Evolutionary conservation across 2,888 invertebrate genomes (phyloP).

Genomic region (Lumbricus terrestris): DNA sequence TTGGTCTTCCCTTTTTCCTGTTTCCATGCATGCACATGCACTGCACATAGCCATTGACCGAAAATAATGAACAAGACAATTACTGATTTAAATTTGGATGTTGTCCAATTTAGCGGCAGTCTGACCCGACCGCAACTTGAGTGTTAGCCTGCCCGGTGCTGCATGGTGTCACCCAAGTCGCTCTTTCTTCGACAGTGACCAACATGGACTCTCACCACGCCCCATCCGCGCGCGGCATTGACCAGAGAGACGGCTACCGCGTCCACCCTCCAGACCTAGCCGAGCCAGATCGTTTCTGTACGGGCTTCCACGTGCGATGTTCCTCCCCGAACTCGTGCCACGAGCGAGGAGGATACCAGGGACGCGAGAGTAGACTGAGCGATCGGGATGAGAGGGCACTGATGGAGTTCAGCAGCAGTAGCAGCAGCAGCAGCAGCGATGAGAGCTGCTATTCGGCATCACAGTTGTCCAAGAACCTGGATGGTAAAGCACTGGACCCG

Average conservation of each 20-base stretch:
- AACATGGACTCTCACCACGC: neutral
- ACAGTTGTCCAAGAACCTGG: neutral
- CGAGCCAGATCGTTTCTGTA: neutral
- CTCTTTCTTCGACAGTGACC: neutral
- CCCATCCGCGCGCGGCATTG: neutral
- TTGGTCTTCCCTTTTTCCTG: no score
- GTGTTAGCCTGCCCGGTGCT: neutral
- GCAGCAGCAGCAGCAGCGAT: constrained; percentile 14
- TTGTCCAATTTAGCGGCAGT: neutral
- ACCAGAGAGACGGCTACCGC: neutral
- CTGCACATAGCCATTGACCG: no score
- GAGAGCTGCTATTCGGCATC: neutral
- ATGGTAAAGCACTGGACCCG: neutral
- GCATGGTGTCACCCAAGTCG: neutral
- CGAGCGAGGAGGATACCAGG: constrained; percentile 3
- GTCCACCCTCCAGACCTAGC: neutral
- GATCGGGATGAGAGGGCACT: neutral
- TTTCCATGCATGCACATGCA: no score
- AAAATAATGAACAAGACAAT: no score
- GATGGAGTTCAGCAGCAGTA: neutral
- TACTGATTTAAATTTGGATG: neutral
- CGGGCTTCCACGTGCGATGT: neutral
- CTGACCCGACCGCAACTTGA: no score
- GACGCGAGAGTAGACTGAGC: neutral
- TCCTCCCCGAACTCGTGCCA: neutral